Evolutionary conservation across 2,113 vertebrate genomes (phyloP).

Genomic region (Cepphus grylle): DNA sequence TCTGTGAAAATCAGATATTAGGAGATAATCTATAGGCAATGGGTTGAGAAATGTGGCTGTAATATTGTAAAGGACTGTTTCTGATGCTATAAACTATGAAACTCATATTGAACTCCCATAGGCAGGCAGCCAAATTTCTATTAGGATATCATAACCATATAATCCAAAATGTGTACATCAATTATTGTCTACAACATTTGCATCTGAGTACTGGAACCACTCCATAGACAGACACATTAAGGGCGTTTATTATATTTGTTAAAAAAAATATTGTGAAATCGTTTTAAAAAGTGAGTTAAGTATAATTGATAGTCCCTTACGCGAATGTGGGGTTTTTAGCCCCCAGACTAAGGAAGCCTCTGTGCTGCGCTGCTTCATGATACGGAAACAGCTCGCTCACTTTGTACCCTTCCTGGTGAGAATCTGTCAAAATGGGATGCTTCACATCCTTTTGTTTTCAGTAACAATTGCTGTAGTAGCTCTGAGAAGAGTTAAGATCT

Average conservation of each 20-base stretch:
- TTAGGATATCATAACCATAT: slow-evolving; percentile 42
- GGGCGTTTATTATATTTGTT: background rate
- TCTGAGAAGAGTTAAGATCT: background rate
- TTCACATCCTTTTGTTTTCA: background rate
- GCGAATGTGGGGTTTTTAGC: accelerated
- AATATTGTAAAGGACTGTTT: slow-evolving; percentile 9
- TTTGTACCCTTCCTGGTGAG: background rate
- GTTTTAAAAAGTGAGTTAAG: background rate
- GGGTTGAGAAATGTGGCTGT: slow-evolving; percentile 34
- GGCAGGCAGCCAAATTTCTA: slow-evolving; percentile 55
- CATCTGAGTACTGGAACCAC: background rate
- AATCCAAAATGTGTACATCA: slow-evolving; percentile 25
- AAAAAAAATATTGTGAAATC: background rate
- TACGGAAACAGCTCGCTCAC: background rate
- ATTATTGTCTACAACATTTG: slow-evolving; percentile 32
- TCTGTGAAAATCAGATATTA: slow-evolving; percentile 27
- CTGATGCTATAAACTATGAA: slow-evolving; percentile 8
- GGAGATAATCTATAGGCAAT: slow-evolving; percentile 19
- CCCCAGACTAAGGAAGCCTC: background rate
- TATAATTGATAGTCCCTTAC: background rate
- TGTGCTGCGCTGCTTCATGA: background rate
- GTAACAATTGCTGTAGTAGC: background rate
- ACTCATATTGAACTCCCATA: slow-evolving; percentile 15
- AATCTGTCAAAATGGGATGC: background rate
- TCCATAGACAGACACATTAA: background rate